Conservation (phyloP, 2,797 vertebrate species). For the Etheostoma nigrum region DNA sequence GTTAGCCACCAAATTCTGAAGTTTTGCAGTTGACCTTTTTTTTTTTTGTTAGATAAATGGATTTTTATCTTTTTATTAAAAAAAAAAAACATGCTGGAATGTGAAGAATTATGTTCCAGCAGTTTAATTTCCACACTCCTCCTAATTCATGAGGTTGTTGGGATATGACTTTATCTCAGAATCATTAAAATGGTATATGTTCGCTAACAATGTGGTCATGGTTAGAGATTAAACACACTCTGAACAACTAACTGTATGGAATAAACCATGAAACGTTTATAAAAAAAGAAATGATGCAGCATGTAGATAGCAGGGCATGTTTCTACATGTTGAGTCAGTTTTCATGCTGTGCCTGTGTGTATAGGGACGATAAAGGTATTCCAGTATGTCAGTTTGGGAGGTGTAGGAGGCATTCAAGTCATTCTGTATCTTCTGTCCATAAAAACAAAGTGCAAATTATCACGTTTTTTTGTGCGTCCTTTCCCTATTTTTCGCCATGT, state of each 20-base stretch:
- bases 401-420: constrained; percentile 60
- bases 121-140: constrained; percentile 20
- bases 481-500: constrained; percentile 40
- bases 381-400: constrained; percentile 58
- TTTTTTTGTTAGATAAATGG: constrained; percentile 28
- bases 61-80: constrained; percentile 62
- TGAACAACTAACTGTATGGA: constrained; percentile 57
- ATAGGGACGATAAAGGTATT: constrained; percentile 64
- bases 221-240: constrained; percentile 39
- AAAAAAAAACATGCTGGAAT: constrained; percentile 8
- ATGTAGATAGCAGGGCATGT: constrained; percentile 63
- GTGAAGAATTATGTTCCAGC: constrained; percentile 23
- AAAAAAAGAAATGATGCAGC: constrained; percentile 33
- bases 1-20: constrained; percentile 23
- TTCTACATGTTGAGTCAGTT: constrained; percentile 60
- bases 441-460: constrained; percentile 59
- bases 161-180: constrained; percentile 36
- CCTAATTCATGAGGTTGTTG: constrained; percentile 20
- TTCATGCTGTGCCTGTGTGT: constrained; percentile 62
- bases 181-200: constrained; percentile 17
- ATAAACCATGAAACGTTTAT: constrained; percentile 26
- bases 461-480: constrained; percentile 55
- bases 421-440: constrained; percentile 66
- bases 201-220: constrained; percentile 28
- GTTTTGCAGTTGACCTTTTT: constrained; percentile 13